phyloP scores from a whole-genome alignment of 1,140 invertebrate genomes.

The Cydia amplana region DNA sequence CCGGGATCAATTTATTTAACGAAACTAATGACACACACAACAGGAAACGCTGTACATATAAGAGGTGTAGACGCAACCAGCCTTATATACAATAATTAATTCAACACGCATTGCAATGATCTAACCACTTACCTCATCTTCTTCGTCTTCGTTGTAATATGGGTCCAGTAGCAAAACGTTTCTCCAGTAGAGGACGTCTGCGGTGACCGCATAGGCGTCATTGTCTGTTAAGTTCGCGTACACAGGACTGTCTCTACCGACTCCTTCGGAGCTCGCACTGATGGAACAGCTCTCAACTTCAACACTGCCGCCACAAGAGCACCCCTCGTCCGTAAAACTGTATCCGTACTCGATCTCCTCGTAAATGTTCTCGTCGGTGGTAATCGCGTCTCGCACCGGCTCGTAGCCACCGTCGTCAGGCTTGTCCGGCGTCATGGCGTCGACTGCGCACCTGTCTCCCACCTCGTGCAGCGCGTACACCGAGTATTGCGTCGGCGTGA shows the following conservation, averaged over 20 bases:
- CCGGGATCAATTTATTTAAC: constrained; percentile 24
- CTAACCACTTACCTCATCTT: constrained; percentile 72
- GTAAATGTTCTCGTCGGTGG: constrained; percentile 71
- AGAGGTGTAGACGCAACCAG: constrained; percentile 6
- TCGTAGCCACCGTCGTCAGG: constrained; percentile 70
- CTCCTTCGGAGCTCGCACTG: constrained; percentile 71
- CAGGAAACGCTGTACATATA: constrained; percentile 30
- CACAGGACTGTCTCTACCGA: constrained; percentile 70
- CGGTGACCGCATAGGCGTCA: constrained; percentile 65
- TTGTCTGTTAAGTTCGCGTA: constrained; percentile 73
- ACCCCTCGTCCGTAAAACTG: constrained; percentile 70
- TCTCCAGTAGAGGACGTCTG: constrained; percentile 76
- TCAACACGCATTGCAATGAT: constrained; percentile 29
- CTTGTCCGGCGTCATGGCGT: constrained; percentile 64
- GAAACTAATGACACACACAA: constrained; percentile 26
- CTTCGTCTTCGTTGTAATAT: constrained; percentile 76
- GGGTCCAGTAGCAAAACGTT: constrained; percentile 68
- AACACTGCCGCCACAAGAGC: constrained; percentile 68
- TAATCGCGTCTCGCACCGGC: constrained; percentile 67
- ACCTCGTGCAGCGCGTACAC: constrained; percentile 69
- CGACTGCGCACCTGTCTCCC: constrained; percentile 71
- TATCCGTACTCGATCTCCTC: constrained; percentile 71
- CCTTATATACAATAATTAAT: constrained; percentile 29
- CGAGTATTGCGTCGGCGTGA: constrained; percentile 56
- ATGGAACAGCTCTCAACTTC: constrained; percentile 71